Evolutionary conservation across 2,888 invertebrate species (phyloP).

Genomic region (Cotesia congregata): DNA sequence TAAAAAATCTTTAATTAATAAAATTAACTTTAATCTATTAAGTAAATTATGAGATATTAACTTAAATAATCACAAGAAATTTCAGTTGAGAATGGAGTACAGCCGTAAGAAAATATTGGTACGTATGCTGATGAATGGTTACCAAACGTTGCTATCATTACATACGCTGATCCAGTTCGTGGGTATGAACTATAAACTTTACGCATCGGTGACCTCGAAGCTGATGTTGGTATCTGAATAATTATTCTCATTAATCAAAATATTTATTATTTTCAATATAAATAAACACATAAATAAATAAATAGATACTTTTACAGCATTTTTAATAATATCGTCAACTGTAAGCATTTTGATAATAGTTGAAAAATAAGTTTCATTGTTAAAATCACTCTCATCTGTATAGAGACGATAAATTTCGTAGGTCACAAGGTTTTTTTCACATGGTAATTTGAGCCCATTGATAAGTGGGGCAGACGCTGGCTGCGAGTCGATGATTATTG

Average conservation of each 20-base stretch:
- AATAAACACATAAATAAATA: too few relatives aligned
- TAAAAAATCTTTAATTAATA: too few relatives aligned
- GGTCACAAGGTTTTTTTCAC: conserved; percentile 66
- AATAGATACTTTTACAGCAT: conserved; percentile 72
- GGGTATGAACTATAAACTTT: conserved; percentile 75
- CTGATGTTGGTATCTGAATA: conserved; percentile 59
- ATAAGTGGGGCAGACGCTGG: conserved; percentile 69
- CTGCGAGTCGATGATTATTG: conserved; percentile 74
- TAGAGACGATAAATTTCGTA: conserved; percentile 77
- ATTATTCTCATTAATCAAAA: too few relatives aligned
- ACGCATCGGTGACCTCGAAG: conserved; percentile 63
- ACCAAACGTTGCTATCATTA: conserved; percentile 72
- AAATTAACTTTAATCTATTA: too few relatives aligned
- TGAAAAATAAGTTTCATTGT: conserved; percentile 74
- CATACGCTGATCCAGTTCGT: conserved; percentile 76
- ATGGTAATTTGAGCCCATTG: conserved; percentile 54
- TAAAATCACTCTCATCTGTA: conserved; percentile 74
- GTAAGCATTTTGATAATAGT: conserved; percentile 77
- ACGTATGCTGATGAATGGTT: conserved; percentile 76
- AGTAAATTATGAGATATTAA: conserved; percentile 55
- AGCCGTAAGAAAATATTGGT: conserved; percentile 78
- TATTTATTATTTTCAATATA: too few relatives aligned
- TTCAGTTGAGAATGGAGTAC: conserved; percentile 71
- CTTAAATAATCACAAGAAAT: conserved; percentile 73
- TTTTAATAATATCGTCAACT: conserved; percentile 71